These are phyloP conservation scores for Chrysotoxum bicinctum DNA, from an alignment of 2,888 invertebrate genomes.

Conservation along the genomic window DNA sequence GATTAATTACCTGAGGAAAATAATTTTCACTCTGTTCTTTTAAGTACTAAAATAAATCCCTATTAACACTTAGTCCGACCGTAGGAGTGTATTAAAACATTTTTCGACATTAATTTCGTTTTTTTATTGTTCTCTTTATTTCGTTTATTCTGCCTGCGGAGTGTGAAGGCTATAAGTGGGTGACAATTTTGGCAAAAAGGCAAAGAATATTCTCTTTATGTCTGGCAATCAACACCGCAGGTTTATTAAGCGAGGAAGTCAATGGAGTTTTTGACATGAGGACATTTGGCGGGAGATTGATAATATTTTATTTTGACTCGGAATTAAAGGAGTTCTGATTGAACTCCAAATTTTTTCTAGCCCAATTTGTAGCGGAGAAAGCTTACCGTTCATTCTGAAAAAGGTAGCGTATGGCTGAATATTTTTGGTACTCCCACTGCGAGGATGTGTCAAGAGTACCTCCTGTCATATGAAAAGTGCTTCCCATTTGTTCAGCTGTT, in stretches of 20 bases:
- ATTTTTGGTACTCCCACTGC: too few relatives aligned
- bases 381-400: too few relatives aligned
- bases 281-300: not conserved
- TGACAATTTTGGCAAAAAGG: not conserved
- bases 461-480: too few relatives aligned
- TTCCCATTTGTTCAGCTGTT: too few relatives aligned
- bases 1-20: conserved; percentile 17
- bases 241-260: not conserved
- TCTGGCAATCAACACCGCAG: not conserved
- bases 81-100: conserved; percentile 1
- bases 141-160: not conserved
- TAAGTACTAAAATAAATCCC: conserved; percentile 23
- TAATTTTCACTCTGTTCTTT: conserved; percentile 17
- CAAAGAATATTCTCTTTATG: not conserved
- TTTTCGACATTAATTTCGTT: not conserved
- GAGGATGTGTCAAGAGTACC: too few relatives aligned
- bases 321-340: too few relatives aligned
- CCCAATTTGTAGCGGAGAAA: too few relatives aligned
- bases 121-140: not conserved
- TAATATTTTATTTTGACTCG: not conserved
- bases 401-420: too few relatives aligned
- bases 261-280: not conserved
- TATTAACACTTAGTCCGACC: conserved; percentile 12
- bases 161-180: not conserved
- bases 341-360: too few relatives aligned